Percentiles rank a stretch among this genome's conserved stretches.
phyloP scores from a whole-genome alignment of 2,888 invertebrate species.

The Tenthredo notha region DNA sequence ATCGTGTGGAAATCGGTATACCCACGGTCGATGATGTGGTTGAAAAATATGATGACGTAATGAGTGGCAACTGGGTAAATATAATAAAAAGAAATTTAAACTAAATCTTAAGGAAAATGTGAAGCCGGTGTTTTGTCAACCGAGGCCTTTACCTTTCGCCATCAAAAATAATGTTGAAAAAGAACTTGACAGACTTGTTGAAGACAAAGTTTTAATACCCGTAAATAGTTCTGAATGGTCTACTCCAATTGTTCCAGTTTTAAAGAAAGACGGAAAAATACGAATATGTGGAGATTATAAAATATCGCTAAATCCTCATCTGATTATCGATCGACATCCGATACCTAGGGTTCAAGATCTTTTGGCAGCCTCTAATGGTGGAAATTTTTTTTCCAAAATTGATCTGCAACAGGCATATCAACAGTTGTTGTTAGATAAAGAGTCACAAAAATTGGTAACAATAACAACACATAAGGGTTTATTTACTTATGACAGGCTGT shows the following conservation, averaged over 20 bases:
- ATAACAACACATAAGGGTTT: constrained; percentile 63
- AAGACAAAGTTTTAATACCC: constrained; percentile 12
- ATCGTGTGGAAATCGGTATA: not conserved
- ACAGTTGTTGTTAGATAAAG: constrained; percentile 60
- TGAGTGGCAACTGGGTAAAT: not conserved
- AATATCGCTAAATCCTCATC: constrained; percentile 59
- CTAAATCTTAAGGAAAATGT: not conserved
- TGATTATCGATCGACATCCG: constrained; percentile 58
- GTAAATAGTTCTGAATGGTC: constrained; percentile 64
- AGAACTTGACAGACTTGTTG: not conserved
- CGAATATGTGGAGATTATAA: constrained; percentile 67
- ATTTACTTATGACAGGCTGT: constrained; percentile 56
- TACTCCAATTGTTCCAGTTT: constrained; percentile 66
- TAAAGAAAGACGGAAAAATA: constrained; percentile 57
- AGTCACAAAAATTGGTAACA: constrained; percentile 59
- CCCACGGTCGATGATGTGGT: not conserved
- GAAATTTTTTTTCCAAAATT: constrained; percentile 62
- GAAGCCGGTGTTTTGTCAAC: not conserved
- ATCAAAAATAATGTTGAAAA: not conserved
- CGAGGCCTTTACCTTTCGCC: not conserved
- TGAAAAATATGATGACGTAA: not conserved
- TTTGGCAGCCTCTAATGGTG: constrained; percentile 58
- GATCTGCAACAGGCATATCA: constrained; percentile 65
- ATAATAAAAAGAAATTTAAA: not conserved
- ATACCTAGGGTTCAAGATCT: constrained; percentile 61